phyloP scores from a whole-genome alignment of 2,888 invertebrate genomes.

The Aphidius colemani region DNA sequence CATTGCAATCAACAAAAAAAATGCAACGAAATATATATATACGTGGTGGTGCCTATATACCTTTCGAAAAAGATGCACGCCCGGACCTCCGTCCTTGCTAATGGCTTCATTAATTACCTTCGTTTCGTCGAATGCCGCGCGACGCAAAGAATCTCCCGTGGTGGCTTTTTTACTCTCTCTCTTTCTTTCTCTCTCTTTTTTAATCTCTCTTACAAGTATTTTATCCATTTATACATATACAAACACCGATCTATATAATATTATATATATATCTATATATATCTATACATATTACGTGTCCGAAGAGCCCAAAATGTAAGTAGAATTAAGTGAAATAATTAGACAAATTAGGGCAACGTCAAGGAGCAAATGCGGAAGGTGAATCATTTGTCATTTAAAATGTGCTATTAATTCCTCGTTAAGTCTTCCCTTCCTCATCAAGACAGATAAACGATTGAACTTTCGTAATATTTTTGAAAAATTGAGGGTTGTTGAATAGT shows the following conservation, averaged over 20 bases:
- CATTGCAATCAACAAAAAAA: too few relatives aligned
- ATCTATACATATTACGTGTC: too few relatives aligned
- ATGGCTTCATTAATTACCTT: slow-evolving; percentile 58
- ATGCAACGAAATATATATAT: too few relatives aligned
- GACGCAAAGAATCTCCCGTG: slow-evolving; percentile 53
- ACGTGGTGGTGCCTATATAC: background rate
- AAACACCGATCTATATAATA: background rate
- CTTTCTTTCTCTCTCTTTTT: background rate
- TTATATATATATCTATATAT: too few relatives aligned
- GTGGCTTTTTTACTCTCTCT: slow-evolving; percentile 19
- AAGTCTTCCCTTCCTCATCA: slow-evolving; percentile 61
- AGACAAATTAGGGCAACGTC: slow-evolving; percentile 58
- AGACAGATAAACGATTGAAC: slow-evolving; percentile 59
- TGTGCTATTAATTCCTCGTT: slow-evolving; percentile 61
- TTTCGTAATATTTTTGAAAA: slow-evolving; percentile 20
- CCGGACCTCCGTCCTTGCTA: slow-evolving; percentile 44
- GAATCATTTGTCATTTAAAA: slow-evolving; percentile 59
- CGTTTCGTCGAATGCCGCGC: slow-evolving; percentile 49
- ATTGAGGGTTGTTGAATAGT: background rate
- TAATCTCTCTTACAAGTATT: background rate
- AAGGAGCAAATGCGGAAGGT: slow-evolving; percentile 44
- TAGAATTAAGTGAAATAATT: slow-evolving; percentile 60
- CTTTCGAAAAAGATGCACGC: slow-evolving; percentile 31
- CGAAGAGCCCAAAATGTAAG: slow-evolving; percentile 29
- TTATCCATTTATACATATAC: background rate